A percentile compares a stretch with the other conserved stretches of the same genome.
Evolutionary conservation across 2,888 invertebrate genomes (phyloP).

Genomic region (Crematogaster levior): DNA sequence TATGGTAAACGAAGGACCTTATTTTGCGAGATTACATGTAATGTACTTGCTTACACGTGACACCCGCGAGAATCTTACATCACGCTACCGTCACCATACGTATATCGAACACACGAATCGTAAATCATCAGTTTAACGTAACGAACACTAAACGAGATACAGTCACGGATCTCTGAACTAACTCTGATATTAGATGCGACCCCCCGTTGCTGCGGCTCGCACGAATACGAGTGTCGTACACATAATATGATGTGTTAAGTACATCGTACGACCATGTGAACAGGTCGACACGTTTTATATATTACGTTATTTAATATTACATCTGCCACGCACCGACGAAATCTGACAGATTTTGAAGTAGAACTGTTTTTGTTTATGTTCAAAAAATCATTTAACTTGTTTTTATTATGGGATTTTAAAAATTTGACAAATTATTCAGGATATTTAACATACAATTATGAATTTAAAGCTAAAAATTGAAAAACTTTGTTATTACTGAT

Average conservation of each 20-base stretch:
- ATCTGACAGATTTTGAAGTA: background rate
- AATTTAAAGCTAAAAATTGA: background rate
- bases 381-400: slow-evolving; percentile 42
- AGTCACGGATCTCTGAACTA: slow-evolving; percentile 76
- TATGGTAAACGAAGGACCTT: background rate
- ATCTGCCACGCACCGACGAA: background rate
- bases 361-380: background rate
- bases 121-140: slow-evolving; percentile 71
- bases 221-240: slow-evolving; percentile 64
- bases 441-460: no score
- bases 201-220: slow-evolving; percentile 74
- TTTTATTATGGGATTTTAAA: slow-evolving; percentile 43
- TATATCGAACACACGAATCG: slow-evolving; percentile 48
- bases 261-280: slow-evolving; percentile 59
- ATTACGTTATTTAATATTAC: slow-evolving; percentile 67
- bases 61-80: background rate
- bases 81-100: background rate
- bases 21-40: slow-evolving; percentile 20
- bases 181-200: slow-evolving; percentile 73
- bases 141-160: slow-evolving; percentile 76
- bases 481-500: background rate
- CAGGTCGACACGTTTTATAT: slow-evolving; percentile 38
- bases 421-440: background rate
- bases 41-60: background rate
- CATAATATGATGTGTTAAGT: slow-evolving; percentile 62